Evolutionary conservation across 2,797 vertebrate species (phyloP).

Genomic region (Muscicapa comitata): DNA sequence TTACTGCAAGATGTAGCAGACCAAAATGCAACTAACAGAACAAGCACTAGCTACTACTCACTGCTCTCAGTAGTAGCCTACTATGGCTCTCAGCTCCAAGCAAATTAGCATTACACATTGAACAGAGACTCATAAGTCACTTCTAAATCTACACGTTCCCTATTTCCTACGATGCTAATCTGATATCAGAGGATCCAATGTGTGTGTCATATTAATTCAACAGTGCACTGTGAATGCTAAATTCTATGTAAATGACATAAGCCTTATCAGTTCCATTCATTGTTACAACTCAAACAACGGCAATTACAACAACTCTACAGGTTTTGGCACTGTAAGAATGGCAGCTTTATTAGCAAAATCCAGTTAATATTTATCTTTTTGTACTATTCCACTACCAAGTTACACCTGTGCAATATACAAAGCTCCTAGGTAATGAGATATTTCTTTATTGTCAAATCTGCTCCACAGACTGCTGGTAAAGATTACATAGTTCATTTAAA

Average conservation of each 20-base stretch:
- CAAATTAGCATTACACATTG: not conserved
- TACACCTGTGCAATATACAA: slow-evolving; percentile 47
- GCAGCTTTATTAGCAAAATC: slow-evolving; percentile 67
- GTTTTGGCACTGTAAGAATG: slow-evolving; percentile 48
- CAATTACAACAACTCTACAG: slow-evolving; percentile 68
- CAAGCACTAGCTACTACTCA: not conserved
- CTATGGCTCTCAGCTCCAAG: slow-evolving; percentile 5
- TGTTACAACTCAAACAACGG: slow-evolving; percentile 72
- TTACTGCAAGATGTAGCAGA: not conserved
- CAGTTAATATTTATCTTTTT: slow-evolving; percentile 69
- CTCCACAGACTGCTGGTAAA: slow-evolving; percentile 67
- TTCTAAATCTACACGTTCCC: slow-evolving; percentile 32
- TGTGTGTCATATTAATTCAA: slow-evolving; percentile 67
- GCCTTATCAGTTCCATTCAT: slow-evolving; percentile 70
- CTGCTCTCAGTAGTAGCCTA: not conserved
- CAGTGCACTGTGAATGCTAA: slow-evolving; percentile 28
- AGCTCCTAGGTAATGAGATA: slow-evolving; percentile 69
- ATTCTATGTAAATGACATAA: slow-evolving; percentile 67
- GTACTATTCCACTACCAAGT: slow-evolving; percentile 45
- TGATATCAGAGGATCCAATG: slow-evolving; percentile 54
- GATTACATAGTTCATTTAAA: slow-evolving; percentile 69
- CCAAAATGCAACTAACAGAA: not conserved
- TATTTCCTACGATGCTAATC: slow-evolving; percentile 62
- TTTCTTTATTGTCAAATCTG: slow-evolving; percentile 70
- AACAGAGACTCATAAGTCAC: not conserved